Evolutionary conservation across 1,140 invertebrate species (phyloP).

Genomic region (Cotesia chilonis): DNA sequence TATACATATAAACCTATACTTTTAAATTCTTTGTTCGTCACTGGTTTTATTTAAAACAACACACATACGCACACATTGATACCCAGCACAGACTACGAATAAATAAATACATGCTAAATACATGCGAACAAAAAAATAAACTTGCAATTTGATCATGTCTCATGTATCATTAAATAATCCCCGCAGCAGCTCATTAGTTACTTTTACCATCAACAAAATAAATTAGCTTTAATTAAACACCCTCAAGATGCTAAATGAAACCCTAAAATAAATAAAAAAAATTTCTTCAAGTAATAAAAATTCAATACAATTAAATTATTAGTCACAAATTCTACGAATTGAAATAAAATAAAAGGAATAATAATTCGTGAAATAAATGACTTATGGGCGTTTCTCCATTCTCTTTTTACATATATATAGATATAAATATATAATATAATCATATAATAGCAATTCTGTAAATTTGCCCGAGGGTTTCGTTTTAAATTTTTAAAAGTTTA

Average conservation of each 20-base stretch:
- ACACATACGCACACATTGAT: too few relatives aligned
- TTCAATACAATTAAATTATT: conserved; percentile 3
- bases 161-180: conserved; percentile 60
- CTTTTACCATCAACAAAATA: conserved; percentile 57
- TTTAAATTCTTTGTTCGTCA: conserved; percentile 12
- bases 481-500: too few relatives aligned
- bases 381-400: not conserved
- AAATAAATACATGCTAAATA: too few relatives aligned
- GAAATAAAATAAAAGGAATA: not conserved
- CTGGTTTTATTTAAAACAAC: not conserved
- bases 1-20: not conserved
- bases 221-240: not conserved
- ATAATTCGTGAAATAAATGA: not conserved
- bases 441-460: too few relatives aligned
- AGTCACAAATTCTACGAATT: not conserved
- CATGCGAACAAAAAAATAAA: too few relatives aligned
- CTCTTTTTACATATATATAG: not conserved
- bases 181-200: conserved; percentile 56
- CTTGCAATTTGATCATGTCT: conserved; percentile 29
- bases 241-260: too few relatives aligned
- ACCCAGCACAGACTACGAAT: too few relatives aligned
- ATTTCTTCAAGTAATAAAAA: too few relatives aligned
- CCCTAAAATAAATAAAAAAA: too few relatives aligned
- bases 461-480: too few relatives aligned
- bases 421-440: too few relatives aligned